Percentiles rank a stretch among this genome's conserved stretches.
phyloP scores from a whole-genome alignment of 2,113 vertebrate species.

The Speoplatyrhinus poulsoni region DNA sequence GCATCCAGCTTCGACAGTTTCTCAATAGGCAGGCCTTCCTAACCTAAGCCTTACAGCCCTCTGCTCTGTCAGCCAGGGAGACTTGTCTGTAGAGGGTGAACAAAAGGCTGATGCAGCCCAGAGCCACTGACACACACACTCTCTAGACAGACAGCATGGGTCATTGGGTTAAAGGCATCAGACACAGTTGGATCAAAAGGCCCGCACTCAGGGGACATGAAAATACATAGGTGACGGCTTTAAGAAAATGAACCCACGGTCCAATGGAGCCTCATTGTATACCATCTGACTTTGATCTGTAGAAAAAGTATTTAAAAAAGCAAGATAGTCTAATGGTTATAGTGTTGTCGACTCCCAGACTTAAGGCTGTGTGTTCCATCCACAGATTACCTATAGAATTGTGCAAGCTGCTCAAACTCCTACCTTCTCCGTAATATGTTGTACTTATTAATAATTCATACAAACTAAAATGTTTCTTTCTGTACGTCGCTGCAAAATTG shows the following conservation, averaged over 20 bases:
- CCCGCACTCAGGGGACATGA: constrained; percentile 32
- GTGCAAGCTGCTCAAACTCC: not conserved
- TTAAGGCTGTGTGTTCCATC: too few relatives aligned
- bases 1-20: constrained; percentile 49
- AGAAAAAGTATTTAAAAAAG: not conserved
- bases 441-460: too few relatives aligned
- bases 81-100: constrained; percentile 51
- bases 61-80: constrained; percentile 55
- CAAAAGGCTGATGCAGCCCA: constrained; percentile 61
- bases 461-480: too few relatives aligned
- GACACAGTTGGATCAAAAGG: constrained; percentile 54
- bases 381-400: not conserved
- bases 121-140: constrained; percentile 54
- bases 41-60: constrained; percentile 32
- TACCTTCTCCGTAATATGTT: not conserved
- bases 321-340: too few relatives aligned
- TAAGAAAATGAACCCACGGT: constrained; percentile 35
- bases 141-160: constrained; percentile 61
- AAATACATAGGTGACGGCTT: constrained; percentile 20
- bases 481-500: too few relatives aligned
- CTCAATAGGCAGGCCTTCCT: constrained; percentile 44
- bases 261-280: constrained; percentile 1
- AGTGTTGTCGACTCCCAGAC: too few relatives aligned
- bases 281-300: constrained; percentile 5
- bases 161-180: constrained; percentile 62